phyloP scores from a whole-genome alignment of 2,888 invertebrate genomes.

The Lumbricus terrestris region DNA sequence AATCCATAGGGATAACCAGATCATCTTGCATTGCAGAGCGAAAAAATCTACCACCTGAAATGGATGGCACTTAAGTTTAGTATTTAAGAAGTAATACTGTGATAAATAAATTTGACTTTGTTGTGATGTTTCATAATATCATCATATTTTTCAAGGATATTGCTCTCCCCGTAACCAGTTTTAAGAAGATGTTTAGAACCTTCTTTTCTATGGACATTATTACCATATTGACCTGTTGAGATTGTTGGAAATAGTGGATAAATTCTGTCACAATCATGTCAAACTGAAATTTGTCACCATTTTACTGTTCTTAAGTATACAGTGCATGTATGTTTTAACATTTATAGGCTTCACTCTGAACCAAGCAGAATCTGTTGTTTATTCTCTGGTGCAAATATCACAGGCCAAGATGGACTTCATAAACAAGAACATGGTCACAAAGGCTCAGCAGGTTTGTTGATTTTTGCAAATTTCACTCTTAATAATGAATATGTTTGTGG shows the following conservation, averaged over 20 bases:
- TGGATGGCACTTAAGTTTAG: no score
- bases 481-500: no score
- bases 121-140: no score
- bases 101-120: neutral
- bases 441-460: constrained; percentile 47
- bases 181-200: no score
- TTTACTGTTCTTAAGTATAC: neutral
- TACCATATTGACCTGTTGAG: no score
- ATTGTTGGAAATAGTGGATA: neutral
- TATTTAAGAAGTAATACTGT: neutral
- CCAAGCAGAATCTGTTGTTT: constrained; percentile 50
- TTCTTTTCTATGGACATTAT: no score
- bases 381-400: constrained; percentile 47
- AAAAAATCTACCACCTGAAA: no score
- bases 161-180: no score
- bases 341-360: constrained; percentile 47
- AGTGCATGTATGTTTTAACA: neutral
- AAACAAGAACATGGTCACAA: constrained; percentile 52
- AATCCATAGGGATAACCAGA: no score
- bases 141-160: no score
- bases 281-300: neutral
- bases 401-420: constrained; percentile 50
- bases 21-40: no score
- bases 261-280: neutral
- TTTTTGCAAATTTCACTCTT: neutral